A percentile compares a stretch with the other conserved stretches of the same genome.
Conservation (phyloP, 2,888 invertebrate genomes). For the Calameuta pallipes region DNA sequence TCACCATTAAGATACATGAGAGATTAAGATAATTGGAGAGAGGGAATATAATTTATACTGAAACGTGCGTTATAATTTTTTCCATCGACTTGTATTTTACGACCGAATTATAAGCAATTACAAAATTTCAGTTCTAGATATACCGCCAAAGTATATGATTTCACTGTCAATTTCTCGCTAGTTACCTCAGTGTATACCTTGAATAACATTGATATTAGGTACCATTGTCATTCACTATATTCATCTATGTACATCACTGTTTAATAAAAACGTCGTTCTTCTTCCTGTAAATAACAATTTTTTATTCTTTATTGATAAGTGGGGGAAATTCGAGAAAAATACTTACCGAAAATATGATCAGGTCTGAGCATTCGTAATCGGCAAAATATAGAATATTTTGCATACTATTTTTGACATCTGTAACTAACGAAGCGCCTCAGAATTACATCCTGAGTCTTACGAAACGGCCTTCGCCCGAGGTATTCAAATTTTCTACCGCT, state of each 20-base stretch:
- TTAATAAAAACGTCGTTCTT: constrained; percentile 51
- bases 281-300: constrained; percentile 19
- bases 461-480: neutral
- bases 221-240: constrained; percentile 29
- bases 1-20: neutral
- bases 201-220: neutral
- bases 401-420: neutral
- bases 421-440: neutral
- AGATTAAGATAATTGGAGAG: neutral
- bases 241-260: constrained; percentile 46
- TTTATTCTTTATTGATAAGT: neutral
- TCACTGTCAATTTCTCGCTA: neutral
- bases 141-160: neutral
- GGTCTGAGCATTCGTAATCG: neutral
- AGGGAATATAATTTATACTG: neutral
- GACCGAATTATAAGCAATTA: neutral
- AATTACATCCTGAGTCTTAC: neutral
- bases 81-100: neutral
- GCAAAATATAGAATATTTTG: neutral
- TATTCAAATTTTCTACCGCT: neutral
- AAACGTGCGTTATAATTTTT: neutral
- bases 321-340: neutral
- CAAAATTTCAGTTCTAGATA: no score
- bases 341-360: neutral
- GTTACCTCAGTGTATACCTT: neutral